Conservation (phyloP, 2,113 vertebrate genomes). For the Hoplias malabaricus region DNA sequence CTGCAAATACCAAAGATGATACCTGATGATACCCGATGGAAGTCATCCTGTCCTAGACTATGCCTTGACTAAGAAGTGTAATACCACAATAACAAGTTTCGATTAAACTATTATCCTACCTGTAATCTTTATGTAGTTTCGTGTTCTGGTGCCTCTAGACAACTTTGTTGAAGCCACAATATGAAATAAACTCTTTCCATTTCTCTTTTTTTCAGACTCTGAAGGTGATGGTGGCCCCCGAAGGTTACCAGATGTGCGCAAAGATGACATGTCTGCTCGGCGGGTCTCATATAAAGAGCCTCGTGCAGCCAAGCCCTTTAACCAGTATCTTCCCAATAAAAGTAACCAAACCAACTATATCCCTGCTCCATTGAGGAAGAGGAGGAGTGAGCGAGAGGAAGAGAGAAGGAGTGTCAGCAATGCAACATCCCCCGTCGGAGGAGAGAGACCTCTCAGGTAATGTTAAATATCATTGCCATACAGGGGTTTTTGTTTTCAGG, state of each 20-base stretch:
- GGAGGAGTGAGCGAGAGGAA: slow-evolving; percentile 82
- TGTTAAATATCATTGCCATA: not conserved
- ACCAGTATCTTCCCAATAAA: slow-evolving; percentile 97
- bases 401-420: slow-evolving; percentile 87
- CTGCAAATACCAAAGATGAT: no score
- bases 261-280: slow-evolving; percentile 95
- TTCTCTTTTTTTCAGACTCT: slow-evolving; percentile 73
- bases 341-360: slow-evolving; percentile 87
- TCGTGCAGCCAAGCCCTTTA: slow-evolving; percentile 88
- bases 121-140: no score
- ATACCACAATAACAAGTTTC: no score
- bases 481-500: not conserved
- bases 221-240: slow-evolving; percentile 84
- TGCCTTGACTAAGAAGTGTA: no score
- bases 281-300: slow-evolving; percentile 85
- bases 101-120: no score
- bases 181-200: no score
- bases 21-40: no score
- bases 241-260: slow-evolving; percentile 90
- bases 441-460: slow-evolving; percentile 83
- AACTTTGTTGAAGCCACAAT: no score
- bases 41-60: no score
- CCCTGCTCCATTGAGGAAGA: slow-evolving; percentile 83
- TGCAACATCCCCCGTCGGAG: slow-evolving; percentile 71
- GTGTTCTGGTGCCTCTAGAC: no score